phyloP scores from a whole-genome alignment of 2,113 vertebrate genomes.

The Prunella fulvescens region DNA sequence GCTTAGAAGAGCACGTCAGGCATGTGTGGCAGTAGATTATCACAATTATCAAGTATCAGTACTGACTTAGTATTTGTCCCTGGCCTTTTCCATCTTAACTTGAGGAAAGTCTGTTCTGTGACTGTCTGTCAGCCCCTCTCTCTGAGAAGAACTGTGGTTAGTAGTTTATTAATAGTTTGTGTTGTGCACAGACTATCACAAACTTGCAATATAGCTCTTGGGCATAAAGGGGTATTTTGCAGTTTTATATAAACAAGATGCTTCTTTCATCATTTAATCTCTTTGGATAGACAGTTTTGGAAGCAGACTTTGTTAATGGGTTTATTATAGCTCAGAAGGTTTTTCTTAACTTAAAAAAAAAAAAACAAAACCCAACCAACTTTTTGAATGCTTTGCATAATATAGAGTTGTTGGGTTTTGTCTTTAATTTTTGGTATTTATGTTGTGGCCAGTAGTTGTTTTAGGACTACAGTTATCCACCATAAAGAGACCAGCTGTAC shows the following conservation, averaged over 20 bases:
- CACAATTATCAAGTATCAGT: slow-evolving; percentile 73
- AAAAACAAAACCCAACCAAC: background rate
- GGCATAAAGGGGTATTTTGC: background rate
- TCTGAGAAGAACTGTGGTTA: slow-evolving; percentile 22
- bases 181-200: slow-evolving; percentile 28
- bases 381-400: background rate
- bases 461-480: background rate
- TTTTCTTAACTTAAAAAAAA: background rate
- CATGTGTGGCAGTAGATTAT: slow-evolving; percentile 68
- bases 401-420: background rate
- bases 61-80: slow-evolving; percentile 69
- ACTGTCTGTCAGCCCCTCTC: slow-evolving; percentile 41
- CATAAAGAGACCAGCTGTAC: background rate
- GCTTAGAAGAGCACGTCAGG: slow-evolving; percentile 50
- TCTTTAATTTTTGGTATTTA: slow-evolving; percentile 30
- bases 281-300: background rate
- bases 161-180: slow-evolving; percentile 72
- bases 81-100: slow-evolving; percentile 67
- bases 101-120: slow-evolving; percentile 61
- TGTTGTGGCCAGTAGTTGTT: background rate
- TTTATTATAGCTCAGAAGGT: background rate
- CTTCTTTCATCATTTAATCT: background rate
- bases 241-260: background rate
- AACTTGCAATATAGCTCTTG: background rate
- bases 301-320: background rate